These are phyloP conservation scores for Eptesicus fuscus DNA, from an alignment of 2,113 vertebrate genomes.

Conservation along the genomic window DNA sequence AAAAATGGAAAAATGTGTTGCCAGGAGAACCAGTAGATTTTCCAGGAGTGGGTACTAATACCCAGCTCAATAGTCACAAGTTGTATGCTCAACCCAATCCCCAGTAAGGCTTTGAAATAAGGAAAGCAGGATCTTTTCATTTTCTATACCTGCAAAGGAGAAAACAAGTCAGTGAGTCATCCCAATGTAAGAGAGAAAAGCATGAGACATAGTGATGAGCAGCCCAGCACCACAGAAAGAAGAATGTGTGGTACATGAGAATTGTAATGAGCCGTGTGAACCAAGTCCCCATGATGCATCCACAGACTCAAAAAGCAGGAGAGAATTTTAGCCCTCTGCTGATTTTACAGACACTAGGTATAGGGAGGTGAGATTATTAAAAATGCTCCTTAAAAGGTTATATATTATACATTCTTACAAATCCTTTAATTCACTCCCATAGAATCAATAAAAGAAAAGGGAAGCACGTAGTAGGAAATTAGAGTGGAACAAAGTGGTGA, in stretches of 20 bases:
- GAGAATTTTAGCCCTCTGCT: background rate
- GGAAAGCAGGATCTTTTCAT: background rate
- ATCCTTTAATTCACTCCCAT: background rate
- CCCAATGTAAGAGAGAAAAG: background rate
- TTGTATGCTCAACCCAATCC: background rate
- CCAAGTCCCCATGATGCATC: too few relatives aligned
- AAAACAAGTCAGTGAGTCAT: background rate
- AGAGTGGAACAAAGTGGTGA: background rate
- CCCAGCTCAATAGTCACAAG: background rate
- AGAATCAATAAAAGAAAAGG: background rate
- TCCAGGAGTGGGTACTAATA: background rate
- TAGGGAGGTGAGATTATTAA: background rate
- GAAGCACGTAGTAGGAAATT: background rate
- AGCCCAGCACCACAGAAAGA: background rate
- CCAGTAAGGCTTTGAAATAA: background rate
- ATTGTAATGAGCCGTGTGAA: accelerated
- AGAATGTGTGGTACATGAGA: accelerated
- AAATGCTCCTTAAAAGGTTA: background rate
- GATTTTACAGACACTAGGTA: background rate
- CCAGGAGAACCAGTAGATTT: background rate
- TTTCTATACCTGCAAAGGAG: background rate
- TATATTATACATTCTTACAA: background rate
- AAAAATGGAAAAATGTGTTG: background rate
- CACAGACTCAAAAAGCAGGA: background rate
- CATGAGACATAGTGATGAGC: background rate